Conservation (phyloP, 2,113 vertebrate genomes). For the Leucopsar rothschildi region DNA sequence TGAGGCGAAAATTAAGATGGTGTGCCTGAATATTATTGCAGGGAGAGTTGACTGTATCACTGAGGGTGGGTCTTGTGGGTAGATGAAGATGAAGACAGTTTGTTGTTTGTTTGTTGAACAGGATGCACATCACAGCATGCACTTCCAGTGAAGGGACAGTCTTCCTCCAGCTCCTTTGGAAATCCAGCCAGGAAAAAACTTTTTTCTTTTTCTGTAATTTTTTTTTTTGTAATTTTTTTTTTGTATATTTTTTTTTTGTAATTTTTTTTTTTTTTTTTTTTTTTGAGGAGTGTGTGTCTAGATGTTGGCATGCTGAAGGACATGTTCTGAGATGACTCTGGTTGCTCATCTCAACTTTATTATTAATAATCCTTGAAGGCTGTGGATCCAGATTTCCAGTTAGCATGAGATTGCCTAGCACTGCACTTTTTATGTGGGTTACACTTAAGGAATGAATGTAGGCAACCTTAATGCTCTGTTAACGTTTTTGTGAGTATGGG, state of each 20-base stretch:
- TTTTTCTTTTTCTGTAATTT: too few relatives aligned
- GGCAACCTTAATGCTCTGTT: slow-evolving; percentile 1
- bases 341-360: not conserved
- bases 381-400: not conserved
- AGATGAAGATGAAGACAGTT: not conserved
- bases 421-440: not conserved
- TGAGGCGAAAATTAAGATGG: slow-evolving; percentile 20
- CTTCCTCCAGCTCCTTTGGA: not conserved
- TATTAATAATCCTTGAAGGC: not conserved
- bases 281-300: not conserved
- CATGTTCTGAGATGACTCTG: not conserved
- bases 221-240: too few relatives aligned
- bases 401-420: not conserved
- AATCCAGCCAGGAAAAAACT: not conserved
- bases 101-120: not conserved
- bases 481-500: not conserved
- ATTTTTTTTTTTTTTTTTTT: too few relatives aligned
- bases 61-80: not conserved
- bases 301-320: not conserved
- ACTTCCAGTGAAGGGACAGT: not conserved
- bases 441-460: not conserved
- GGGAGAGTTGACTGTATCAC: not conserved
- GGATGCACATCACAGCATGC: not conserved
- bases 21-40: slow-evolving; percentile 39
- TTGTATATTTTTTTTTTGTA: too few relatives aligned